Base-by-base conservation (phyloP, 2,888 invertebrate species). In the Hybos culiciformis region DNA sequence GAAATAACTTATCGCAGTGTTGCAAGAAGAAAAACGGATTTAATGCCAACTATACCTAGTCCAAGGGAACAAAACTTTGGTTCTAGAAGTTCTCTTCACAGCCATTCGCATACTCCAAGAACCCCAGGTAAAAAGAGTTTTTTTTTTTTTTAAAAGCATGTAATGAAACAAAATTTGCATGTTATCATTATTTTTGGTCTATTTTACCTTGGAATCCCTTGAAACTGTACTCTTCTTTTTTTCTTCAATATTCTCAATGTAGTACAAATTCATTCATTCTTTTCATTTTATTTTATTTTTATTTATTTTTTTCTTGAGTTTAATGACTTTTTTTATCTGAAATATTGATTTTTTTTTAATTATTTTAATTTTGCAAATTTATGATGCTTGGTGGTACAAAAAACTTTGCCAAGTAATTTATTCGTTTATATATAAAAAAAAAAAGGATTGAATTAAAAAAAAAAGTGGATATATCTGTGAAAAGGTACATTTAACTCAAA, bases 41-140 rank as follows among this genome's bases (percentile, higher is more conserved):
- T 91, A 63, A 84, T 87, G 72, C 91, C 91, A 52, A 90, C 90
- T 55, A 76, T 85, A 67, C 87, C 88, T 55, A 79, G 74, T 54
- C 74, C 79, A 49, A 71, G 80, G 56, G 81, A 80, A 58, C 65
- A 68, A 56, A 66, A 69, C 50, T 69, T 64, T 54, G 65, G 64
- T 58, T 68, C 70, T 56, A 66, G 67, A 60, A 63, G 71, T 55
- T 69, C 72, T 54, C 63, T 67, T 54, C 63, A 63, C 59, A 60
- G 53, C 44, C n/a, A n/a, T n/a, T 32, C 38, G 14, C 44, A 61
- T 46, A 67, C 67, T 52, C 67, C 67, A 56, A 59, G 65, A 59
- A 67, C 67, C 52, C 65, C 67, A 66, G 67, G 67, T 67, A 66
- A 63, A 63, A 47, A 49, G 8, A 31, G 23, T 12, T 20, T 12